These are phyloP conservation scores for Glaucopsyche alexis DNA, from an alignment of 2,888 invertebrate genomes.

Conservation along the genomic window DNA sequence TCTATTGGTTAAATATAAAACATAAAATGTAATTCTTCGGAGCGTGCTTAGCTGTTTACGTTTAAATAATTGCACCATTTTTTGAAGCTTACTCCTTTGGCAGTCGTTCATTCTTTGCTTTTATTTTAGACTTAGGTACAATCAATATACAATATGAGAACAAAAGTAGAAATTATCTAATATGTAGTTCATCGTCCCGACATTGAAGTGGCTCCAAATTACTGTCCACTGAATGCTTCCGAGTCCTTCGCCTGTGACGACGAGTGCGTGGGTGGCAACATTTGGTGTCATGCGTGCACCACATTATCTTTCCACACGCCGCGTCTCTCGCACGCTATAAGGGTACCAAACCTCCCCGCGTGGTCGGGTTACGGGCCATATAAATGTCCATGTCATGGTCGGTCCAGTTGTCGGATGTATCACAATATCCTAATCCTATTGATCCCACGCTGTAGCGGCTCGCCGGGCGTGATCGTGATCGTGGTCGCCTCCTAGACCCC, in stretches of 20 bases:
- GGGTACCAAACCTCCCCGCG: slow-evolving; percentile 90
- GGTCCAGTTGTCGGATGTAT: slow-evolving; percentile 95
- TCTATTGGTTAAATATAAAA: background rate
- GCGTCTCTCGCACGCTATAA: slow-evolving; percentile 79
- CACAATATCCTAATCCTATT: slow-evolving; percentile 91
- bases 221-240: slow-evolving; percentile 34
- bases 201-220: slow-evolving; percentile 37
- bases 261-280: slow-evolving; percentile 41
- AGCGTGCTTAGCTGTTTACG: background rate
- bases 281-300: slow-evolving; percentile 52
- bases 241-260: slow-evolving; percentile 37
- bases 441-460: slow-evolving; percentile 90
- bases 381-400: slow-evolving; percentile 98
- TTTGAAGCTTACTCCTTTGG: background rate
- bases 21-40: background rate
- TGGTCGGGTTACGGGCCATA: slow-evolving; percentile 94
- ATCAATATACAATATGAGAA: background rate
- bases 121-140: background rate
- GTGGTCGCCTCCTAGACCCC: slow-evolving; percentile 85
- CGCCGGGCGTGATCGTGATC: slow-evolving; percentile 89
- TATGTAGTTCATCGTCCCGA: slow-evolving; percentile 27
- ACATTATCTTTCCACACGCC: slow-evolving; percentile 50
- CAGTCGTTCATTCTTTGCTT: background rate
- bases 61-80: slow-evolving; percentile 3
- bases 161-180: background rate